Evolutionary conservation across 2,113 vertebrate genomes (phyloP).

Genomic region (Mobula birostris): DNA sequence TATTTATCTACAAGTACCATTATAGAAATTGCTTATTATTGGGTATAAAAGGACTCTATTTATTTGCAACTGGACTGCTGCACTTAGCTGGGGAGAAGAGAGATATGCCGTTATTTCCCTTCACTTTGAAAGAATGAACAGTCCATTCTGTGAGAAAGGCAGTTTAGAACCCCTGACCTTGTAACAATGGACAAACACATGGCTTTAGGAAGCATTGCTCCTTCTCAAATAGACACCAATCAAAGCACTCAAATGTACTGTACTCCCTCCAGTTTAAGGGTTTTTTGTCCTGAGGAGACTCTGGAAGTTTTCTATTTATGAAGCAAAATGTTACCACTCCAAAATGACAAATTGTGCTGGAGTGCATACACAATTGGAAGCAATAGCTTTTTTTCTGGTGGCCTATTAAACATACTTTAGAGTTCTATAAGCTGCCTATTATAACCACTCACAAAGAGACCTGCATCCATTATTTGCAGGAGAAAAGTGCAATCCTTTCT

Average conservation of each 20-base stretch:
- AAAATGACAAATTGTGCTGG: conserved; percentile 20
- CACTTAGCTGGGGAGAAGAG: not conserved
- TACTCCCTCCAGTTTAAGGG: not conserved
- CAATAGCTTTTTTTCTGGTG: conserved; percentile 23
- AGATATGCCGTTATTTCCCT: conserved; percentile 20
- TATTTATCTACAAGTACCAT: conserved; percentile 8
- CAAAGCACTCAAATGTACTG: not conserved
- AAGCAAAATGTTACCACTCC: not conserved
- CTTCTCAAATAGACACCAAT: conserved; percentile 23
- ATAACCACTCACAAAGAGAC: not conserved
- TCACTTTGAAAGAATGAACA: conserved; percentile 16
- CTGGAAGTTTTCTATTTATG: conserved; percentile 30
- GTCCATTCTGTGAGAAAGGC: not conserved
- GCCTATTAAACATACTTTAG: conserved; percentile 14
- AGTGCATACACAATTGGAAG: conserved; percentile 16
- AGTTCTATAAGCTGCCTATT: conserved; percentile 16
- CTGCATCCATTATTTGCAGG: not conserved
- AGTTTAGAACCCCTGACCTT: conserved; percentile 15
- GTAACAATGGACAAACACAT: conserved; percentile 21
- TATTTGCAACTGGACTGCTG: not conserved
- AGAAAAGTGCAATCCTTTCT: not conserved
- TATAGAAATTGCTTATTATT: conserved; percentile 4
- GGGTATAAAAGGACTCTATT: conserved; percentile 26
- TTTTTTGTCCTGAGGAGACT: conserved; percentile 16
- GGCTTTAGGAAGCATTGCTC: conserved; percentile 12